Base-by-base conservation (phyloP, 2,888 invertebrate genomes). In the Microctonus brassicae region DNA sequence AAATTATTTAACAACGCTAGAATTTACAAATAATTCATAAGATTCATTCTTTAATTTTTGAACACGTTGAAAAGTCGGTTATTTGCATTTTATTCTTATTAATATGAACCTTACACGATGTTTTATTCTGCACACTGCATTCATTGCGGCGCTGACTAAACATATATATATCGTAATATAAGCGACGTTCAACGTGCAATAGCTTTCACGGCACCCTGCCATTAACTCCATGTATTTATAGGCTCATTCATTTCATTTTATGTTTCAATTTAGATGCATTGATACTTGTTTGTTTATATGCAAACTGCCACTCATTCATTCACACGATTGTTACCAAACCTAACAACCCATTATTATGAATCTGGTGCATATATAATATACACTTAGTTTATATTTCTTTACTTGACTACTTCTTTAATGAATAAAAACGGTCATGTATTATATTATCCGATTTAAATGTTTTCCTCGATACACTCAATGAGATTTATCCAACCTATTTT, bases 221-320 rank as follows among this genome's bases (percentile, higher is more conserved):
- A 86, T 87, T 86, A 87, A 82, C 81, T 83, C 81, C 77, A 79
- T 80, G 81, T 86, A 85, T 87, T 87, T 87, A 87, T 83, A 83
- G 81, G 81, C 81, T 83, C 84, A 79, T 83, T 84, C 82, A 80
- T 84, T 84, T 79, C 80, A 78, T 81, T 84, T 87, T 86, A 87
- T 86, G 86, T 86, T 87, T 87, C 85, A 86, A 87, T 87, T 87
- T 85, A 85, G 85, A 86, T 84, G 82, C 84, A 86, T 86, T 85
- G 85, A 86, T 86, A 86, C 83, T 87, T 85, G 84, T 84, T 86
- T 86, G 86, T 86, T 85, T 85, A 86, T 86, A 85, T 79, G 80
- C 80, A 80, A 81, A 78, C 81, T 83, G 82, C 83, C 80, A 82
- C 80, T 81, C 79, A 79, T 78, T 81, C 79, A 78, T 78, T 81